Evolutionary conservation across 2,113 vertebrate genomes (phyloP).

Genomic region (Apeltes quadracus): DNA sequence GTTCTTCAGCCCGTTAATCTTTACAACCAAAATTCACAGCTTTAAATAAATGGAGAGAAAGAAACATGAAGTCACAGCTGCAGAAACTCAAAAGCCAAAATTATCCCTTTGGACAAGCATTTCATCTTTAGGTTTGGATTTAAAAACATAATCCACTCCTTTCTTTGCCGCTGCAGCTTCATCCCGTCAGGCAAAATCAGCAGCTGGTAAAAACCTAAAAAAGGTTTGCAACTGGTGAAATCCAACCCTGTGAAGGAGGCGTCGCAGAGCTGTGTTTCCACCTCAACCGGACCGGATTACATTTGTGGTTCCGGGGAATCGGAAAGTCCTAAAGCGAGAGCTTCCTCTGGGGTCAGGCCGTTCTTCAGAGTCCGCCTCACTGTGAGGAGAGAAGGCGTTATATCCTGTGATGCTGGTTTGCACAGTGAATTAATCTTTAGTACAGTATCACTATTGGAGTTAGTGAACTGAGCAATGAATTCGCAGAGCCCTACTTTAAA

Average conservation of each 20-base stretch:
- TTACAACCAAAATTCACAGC: conserved; percentile 67
- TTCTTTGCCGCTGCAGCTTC: conserved; percentile 24
- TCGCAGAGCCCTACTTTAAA: not conserved
- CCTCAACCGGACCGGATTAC: conserved; percentile 63
- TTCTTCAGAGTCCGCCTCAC: conserved; percentile 94
- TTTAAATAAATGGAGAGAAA: conserved; percentile 49
- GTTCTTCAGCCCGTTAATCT: conserved; percentile 11
- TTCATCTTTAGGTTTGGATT: conserved; percentile 27
- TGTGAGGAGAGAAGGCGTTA: conserved; percentile 52
- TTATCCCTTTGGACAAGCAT: conserved; percentile 45
- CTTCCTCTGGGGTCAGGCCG: conserved; percentile 92
- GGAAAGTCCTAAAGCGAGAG: conserved; percentile 88
- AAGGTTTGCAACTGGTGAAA: conserved; percentile 31
- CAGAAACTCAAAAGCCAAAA: conserved; percentile 32
- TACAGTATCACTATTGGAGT: not conserved
- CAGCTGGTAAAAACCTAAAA: conserved; percentile 38
- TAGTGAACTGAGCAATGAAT: not conserved
- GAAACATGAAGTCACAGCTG: conserved; percentile 28
- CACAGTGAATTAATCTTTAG: too few species aligned
- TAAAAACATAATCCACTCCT: conserved; percentile 32
- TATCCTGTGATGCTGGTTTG: not conserved
- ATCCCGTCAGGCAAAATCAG: conserved; percentile 50
- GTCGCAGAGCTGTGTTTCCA: conserved; percentile 10
- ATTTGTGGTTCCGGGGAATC: conserved; percentile 87
- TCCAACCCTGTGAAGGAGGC: conserved; percentile 1